Evolutionary conservation across 2,113 vertebrate genomes (phyloP), one percentile per base, ranked within the genome.

Genomic region (Rana temporaria): DNA sequence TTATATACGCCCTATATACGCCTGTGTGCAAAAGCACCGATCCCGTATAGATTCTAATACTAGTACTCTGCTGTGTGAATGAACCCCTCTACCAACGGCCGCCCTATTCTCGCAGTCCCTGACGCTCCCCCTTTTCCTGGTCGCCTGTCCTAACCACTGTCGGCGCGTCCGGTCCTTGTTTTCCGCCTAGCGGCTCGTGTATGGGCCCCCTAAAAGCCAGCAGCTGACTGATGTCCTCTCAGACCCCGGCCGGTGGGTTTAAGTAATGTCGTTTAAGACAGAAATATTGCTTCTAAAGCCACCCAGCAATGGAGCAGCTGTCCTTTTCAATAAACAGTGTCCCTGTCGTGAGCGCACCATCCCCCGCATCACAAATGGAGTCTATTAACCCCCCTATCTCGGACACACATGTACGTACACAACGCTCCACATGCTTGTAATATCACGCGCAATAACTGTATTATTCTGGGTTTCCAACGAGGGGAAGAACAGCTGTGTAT

Each of bases 301-400:
- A 30, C 5, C 66, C 0, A 20, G 67, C 0, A 0, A 72, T 12
- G 68, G 77, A 77, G 87, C 89, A 85, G 86, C 84, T 85, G 84
- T 87, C 90, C 85, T 6, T 81, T 86, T 84, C 90, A 48, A 48
- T 48, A 48, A 78, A 73, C 68, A 84, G 66, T 0, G 4, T 77
- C 2, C 0, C 56, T 75, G 84, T 60, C 55, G 12, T 66, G 26
- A 69, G 71, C 32, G 63, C 85, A 67, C 2, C 85, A 78, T 81
- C 71, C 0, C 83, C 84, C 84, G 0, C 0, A 62, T 81, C 85
- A 81, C 86, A 26, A 65, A 77, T 32, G 19, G 17, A 22, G 71
- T 72, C 24, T 42, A 74, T 71, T 71, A 63, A 57, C 20, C 62
- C 22, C 55, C 17, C 79, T 60, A 22, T 59, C 53, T 48, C 56